Conservation (phyloP, 1,140 invertebrate species). For the Elymnias hypermnestra region DNA sequence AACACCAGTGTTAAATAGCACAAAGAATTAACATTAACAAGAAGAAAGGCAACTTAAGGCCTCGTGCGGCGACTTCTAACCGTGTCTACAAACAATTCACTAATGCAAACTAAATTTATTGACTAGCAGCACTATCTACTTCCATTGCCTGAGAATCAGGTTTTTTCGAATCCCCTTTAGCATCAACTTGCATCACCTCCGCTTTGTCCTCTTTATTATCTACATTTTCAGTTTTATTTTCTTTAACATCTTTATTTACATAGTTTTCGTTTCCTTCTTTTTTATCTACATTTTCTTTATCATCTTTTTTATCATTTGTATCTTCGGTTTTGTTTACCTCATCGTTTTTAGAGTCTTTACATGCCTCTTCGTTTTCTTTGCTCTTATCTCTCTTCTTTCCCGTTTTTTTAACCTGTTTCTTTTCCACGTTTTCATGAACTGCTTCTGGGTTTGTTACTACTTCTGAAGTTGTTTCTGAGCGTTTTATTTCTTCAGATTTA, state of each 20-base stretch:
- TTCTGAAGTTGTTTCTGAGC: constrained; percentile 5
- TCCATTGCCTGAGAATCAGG: constrained; percentile 51
- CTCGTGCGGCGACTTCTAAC: constrained; percentile 36
- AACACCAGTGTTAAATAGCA: constrained; percentile 61
- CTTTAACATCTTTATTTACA: constrained; percentile 23
- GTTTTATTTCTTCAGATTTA: constrained; percentile 17
- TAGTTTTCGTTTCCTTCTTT: constrained; percentile 30
- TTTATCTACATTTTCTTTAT: constrained; percentile 35
- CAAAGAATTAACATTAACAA: constrained; percentile 46
- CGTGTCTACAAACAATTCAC: constrained; percentile 62
- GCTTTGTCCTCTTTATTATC: constrained; percentile 37
- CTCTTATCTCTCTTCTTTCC: constrained; percentile 68
- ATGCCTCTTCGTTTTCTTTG: constrained; percentile 58
- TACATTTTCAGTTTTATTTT: constrained; percentile 33
- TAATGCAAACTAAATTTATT: constrained; percentile 69
- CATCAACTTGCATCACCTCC: constrained; percentile 58
- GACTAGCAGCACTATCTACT: constrained; percentile 67
- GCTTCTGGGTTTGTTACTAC: constrained; percentile 24
- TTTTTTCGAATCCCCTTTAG: constrained; percentile 46
- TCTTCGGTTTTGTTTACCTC: constrained; percentile 30
- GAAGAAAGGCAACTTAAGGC: constrained; percentile 39
- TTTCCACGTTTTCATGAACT: constrained; percentile 32
- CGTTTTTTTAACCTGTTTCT: constrained; percentile 47
- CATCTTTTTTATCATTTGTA: constrained; percentile 36
- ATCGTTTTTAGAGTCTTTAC: constrained; percentile 43